phyloP scores from a whole-genome alignment of 1,140 invertebrate genomes.

The Papilio xuthus region DNA sequence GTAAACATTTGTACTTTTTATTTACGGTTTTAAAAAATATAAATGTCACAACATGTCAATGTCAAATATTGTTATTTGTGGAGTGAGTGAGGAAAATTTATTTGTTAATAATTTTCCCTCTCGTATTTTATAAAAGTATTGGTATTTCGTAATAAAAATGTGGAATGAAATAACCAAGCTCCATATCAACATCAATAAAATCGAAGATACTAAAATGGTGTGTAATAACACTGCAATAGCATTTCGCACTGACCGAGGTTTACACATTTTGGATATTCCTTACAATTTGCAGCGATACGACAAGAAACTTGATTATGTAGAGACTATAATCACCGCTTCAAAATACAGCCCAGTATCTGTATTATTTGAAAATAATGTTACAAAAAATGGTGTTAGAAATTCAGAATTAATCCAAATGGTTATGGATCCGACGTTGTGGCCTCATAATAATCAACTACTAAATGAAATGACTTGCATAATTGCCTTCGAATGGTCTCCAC shows the following conservation, averaged over 20 bases:
- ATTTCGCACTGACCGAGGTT: conserved; percentile 53
- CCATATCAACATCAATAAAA: conserved; percentile 55
- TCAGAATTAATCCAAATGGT: conserved; percentile 63
- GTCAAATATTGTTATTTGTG: neutral
- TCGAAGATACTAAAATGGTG: conserved; percentile 51
- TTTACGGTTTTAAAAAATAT: neutral
- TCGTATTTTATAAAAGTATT: neutral
- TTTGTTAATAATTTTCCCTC: neutral
- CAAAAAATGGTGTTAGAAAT: conserved; percentile 52
- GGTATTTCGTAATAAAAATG: conserved; percentile 39
- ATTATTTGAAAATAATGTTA: conserved; percentile 52
- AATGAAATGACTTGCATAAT: conserved; percentile 55
- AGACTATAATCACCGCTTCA: conserved; percentile 48
- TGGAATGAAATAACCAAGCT: conserved; percentile 59
- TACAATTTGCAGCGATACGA: conserved; percentile 61
- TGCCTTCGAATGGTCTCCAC: conserved; percentile 58
- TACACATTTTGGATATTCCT: conserved; percentile 60
- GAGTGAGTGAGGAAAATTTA: neutral
- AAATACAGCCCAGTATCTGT: conserved; percentile 55
- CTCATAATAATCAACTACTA: conserved; percentile 56
- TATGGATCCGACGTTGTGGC: conserved; percentile 63
- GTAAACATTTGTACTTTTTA: no score
- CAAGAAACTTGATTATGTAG: conserved; percentile 60
- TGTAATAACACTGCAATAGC: conserved; percentile 57
- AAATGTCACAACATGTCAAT: neutral